Evolutionary conservation across 2,888 invertebrate genomes (phyloP).

Genomic region (Metopia argyrocephala): DNA sequence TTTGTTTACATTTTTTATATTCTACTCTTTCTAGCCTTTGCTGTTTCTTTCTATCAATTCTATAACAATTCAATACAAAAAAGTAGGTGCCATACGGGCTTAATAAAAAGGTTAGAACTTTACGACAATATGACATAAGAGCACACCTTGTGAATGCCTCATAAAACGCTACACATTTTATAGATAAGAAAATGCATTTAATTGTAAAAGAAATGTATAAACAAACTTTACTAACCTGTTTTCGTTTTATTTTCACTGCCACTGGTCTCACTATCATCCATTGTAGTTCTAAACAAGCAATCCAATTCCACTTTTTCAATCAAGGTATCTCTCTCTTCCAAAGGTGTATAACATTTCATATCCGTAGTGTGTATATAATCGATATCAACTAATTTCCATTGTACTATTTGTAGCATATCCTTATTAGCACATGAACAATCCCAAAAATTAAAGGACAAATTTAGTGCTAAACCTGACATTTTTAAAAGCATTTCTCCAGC

Average conservation of each 20-base stretch:
- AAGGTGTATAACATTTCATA: conserved; percentile 60
- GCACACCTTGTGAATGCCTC: too few species aligned
- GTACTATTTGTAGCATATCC: conserved; percentile 11
- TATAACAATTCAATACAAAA: too few species aligned
- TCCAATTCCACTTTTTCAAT: conserved; percentile 6
- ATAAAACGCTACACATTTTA: too few species aligned
- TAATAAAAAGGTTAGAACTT: too few species aligned
- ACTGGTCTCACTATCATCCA: not conserved
- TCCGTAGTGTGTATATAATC: not conserved
- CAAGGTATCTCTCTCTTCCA: conserved; percentile 16
- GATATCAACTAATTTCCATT: not conserved
- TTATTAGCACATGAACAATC: conserved; percentile 64
- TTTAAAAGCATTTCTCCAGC: conserved; percentile 53
- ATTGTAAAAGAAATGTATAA: too few species aligned
- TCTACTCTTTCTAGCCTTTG: too few species aligned
- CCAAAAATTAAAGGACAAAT: conserved; percentile 66
- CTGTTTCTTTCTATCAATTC: too few species aligned
- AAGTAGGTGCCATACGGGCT: too few species aligned
- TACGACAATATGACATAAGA: too few species aligned
- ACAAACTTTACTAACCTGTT: not conserved
- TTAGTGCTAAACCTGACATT: conserved; percentile 36
- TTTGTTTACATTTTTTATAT: too few species aligned
- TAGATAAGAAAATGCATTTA: too few species aligned
- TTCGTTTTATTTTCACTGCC: too few species aligned
- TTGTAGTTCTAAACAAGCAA: conserved; percentile 17